A percentile compares a stretch with the other conserved stretches of the same genome.
Conservation (phyloP, 2,888 invertebrate species). For the Epistrophella euchroma region DNA sequence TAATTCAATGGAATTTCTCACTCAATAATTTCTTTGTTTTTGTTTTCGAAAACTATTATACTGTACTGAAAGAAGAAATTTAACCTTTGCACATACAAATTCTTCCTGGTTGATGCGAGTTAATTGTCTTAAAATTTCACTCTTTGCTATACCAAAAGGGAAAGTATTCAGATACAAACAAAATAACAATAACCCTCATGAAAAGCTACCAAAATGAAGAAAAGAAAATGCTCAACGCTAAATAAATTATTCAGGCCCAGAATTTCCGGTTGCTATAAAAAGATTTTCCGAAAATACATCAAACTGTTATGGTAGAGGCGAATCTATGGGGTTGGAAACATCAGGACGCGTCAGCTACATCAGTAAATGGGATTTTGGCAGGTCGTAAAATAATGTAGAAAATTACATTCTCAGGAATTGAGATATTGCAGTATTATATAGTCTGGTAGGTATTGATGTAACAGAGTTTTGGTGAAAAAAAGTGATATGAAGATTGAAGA, state of each 20-base stretch:
- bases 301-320: background rate
- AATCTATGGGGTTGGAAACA: background rate
- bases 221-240: conserved; percentile 15
- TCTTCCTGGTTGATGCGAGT: background rate
- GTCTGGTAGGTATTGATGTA: background rate
- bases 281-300: conserved; percentile 60
- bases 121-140: background rate
- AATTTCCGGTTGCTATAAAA: conserved; percentile 53
- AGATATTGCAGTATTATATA: background rate
- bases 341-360: background rate
- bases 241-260: conserved; percentile 67
- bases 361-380: conserved; percentile 20
- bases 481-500: background rate
- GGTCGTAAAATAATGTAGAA: conserved; percentile 28
- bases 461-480: background rate
- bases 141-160: background rate
- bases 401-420: conserved; percentile 18
- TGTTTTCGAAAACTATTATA: background rate
- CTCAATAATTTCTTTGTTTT: background rate
- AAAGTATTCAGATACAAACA: background rate
- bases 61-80: background rate
- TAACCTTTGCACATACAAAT: background rate
- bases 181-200: background rate
- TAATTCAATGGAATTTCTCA: background rate
- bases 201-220: background rate